phyloP scores from a whole-genome alignment of 1,140 invertebrate genomes.

The Papilio dardanus region DNA sequence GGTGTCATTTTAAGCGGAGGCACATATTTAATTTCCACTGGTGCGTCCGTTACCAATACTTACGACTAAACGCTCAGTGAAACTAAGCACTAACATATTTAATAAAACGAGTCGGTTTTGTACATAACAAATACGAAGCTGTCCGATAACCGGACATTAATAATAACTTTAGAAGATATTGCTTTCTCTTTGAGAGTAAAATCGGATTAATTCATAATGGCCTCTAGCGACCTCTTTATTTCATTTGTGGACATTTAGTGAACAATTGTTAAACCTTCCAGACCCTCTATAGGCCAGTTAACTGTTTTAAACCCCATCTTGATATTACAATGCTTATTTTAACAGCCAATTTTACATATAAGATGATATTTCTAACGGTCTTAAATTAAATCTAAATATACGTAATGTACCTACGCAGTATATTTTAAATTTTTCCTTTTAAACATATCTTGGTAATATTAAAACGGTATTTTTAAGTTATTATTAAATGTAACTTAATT shows the following conservation, averaged over 20 bases:
- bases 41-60: not conserved
- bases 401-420: not conserved
- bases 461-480: not conserved
- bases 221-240: slow-evolving; percentile 19
- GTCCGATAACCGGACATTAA: slow-evolving; percentile 21
- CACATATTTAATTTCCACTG: not conserved
- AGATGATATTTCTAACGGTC: not conserved
- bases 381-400: not conserved
- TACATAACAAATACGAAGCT: slow-evolving; percentile 14
- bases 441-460: not conserved
- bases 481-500: not conserved
- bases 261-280: slow-evolving; percentile 18
- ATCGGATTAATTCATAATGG: slow-evolving; percentile 16
- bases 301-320: slow-evolving; percentile 1
- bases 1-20: no score
- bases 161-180: slow-evolving; percentile 27
- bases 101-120: not conserved
- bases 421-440: not conserved
- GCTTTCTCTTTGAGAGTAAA: slow-evolving; percentile 18
- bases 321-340: not conserved
- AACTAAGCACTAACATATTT: not conserved
- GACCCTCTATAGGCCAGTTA: not conserved
- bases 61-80: not conserved
- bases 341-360: not conserved
- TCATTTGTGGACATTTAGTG: slow-evolving; percentile 28